Evolutionary conservation across 2,113 vertebrate genomes (phyloP).

Genomic region (Rhinichthys klamathensis): DNA sequence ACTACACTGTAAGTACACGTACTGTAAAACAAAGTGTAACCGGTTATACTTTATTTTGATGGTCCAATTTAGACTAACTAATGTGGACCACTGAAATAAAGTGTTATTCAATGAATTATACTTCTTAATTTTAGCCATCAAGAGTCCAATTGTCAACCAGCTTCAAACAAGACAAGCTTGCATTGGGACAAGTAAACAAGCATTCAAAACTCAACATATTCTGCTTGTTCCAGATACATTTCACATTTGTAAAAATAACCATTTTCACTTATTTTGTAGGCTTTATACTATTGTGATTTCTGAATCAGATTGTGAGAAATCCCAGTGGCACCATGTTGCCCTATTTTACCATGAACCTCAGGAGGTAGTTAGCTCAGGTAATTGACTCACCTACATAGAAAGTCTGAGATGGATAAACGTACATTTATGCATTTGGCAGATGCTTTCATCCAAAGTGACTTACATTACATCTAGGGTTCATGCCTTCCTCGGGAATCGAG

Average conservation of each 20-base stretch:
- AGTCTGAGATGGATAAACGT: background rate
- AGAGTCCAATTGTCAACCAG: background rate
- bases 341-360: slow-evolving; percentile 1
- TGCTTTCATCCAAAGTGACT: background rate
- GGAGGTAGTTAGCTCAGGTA: slow-evolving; percentile 17
- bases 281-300: slow-evolving; percentile 4
- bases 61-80: no score
- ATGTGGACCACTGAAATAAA: no score
- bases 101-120: background rate
- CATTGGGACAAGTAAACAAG: background rate
- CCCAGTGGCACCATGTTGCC: slow-evolving; percentile 17
- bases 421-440: slow-evolving; percentile 10
- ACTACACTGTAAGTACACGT: no score
- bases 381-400: slow-evolving; percentile 23
- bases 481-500: background rate
- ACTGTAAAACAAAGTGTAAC: no score
- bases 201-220: background rate
- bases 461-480: background rate
- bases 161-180: background rate
- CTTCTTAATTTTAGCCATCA: background rate
- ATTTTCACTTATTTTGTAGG: background rate
- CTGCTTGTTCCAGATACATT: background rate
- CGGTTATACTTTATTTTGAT: no score
- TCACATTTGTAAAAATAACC: background rate
- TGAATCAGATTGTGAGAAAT: slow-evolving; percentile 14